Base-by-base conservation (phyloP, 2,113 vertebrate species). In the Apeltes quadracus region DNA sequence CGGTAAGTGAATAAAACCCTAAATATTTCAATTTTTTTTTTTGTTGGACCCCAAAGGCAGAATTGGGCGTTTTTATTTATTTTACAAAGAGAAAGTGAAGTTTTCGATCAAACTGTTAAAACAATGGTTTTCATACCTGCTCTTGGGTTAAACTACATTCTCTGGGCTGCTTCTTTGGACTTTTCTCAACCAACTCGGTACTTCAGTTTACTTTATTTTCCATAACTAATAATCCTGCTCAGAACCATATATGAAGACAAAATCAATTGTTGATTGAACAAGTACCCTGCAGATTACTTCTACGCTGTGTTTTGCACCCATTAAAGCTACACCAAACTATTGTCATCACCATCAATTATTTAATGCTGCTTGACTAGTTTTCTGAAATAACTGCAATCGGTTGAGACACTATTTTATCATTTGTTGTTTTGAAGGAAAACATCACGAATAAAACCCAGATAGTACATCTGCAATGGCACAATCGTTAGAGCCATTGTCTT, bases 321-420 rank as follows among this genome's bases (percentile, higher is more conserved):
- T 34, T 8, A 56, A n/a, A 41, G 29, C 22, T 36, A 14, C 23
- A 56, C 15, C 48, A 62, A 55, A 54, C 55, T 3, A 61, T 66
- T 10, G 1, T 48, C 48, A 51, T 51, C 50, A 25, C 14, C 7
- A 53, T 53, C 61, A 32, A 50, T 43, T 9, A 58, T 27, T 53
- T n/a, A 20, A 39, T 22, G 23, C 58, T 69, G 70, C 50, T 69
- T 61, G 36, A 23, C 36, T 12, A n/a, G 29, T 64, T 50, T n/a
- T n/a, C 14, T 32, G 53, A 53, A 0, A 27, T 16, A 15, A 39
- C 46, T 54, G 10, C 16, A 61, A 78, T 72, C 29, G 2, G 29
- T 29, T 29, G 32, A 34, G 6, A 34, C 4, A 34, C 7, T 34
- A 34, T 34, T 7, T 34, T 34, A 34, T 34, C 32, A 7, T 34